These are phyloP conservation scores for Zophobas atratus DNA, from an alignment of 1,140 invertebrate genomes.

Conservation along the genomic window DNA sequence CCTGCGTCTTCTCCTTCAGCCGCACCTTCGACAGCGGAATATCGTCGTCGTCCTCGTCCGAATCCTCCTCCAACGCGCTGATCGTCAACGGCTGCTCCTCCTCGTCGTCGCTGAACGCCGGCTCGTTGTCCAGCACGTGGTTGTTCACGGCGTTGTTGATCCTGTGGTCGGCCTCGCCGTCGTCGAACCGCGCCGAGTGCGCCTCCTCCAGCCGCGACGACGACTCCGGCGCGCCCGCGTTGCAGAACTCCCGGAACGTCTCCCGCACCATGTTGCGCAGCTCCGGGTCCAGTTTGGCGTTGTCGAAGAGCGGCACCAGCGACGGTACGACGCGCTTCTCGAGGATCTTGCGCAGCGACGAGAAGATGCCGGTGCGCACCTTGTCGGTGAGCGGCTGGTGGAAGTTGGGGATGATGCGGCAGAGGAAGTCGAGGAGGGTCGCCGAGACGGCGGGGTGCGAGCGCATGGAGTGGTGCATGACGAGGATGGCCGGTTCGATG, in stretches of 20 bases:
- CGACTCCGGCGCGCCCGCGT: slow-evolving; percentile 70
- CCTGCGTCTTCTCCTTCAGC: slow-evolving; percentile 65
- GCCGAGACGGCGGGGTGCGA: slow-evolving; percentile 96
- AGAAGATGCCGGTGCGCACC: slow-evolving; percentile 91
- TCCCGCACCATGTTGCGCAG: slow-evolving; percentile 88
- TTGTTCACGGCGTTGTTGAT: slow-evolving; percentile 60
- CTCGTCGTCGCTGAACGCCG: slow-evolving; percentile 87
- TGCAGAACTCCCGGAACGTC: slow-evolving; percentile 93
- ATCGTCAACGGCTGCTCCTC: slow-evolving; percentile 74
- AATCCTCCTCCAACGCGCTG: slow-evolving; percentile 74
- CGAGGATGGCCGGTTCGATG: slow-evolving; percentile 98
- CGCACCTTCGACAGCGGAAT: slow-evolving; percentile 81
- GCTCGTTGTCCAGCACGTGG: slow-evolving; percentile 73
- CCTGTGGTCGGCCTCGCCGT: slow-evolving; percentile 61
- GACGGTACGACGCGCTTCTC: slow-evolving; percentile 95
- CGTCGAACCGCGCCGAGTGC: slow-evolving; percentile 71
- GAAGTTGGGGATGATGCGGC: slow-evolving; percentile 96
- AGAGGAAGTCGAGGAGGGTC: slow-evolving; percentile 95
- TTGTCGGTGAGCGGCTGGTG: slow-evolving; percentile 87
- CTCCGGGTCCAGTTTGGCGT: slow-evolving; percentile 92
- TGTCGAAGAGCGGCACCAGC: slow-evolving; percentile 93
- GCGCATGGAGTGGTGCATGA: slow-evolving; percentile 98
- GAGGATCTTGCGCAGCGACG: slow-evolving; percentile 93
- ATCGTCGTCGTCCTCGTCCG: slow-evolving; percentile 93
- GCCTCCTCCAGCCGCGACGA: slow-evolving; percentile 68